Percentiles rank a stretch among this genome's conserved stretches.
Conservation (phyloP, 1,140 invertebrate species). For the Achroia grisella region DNA sequence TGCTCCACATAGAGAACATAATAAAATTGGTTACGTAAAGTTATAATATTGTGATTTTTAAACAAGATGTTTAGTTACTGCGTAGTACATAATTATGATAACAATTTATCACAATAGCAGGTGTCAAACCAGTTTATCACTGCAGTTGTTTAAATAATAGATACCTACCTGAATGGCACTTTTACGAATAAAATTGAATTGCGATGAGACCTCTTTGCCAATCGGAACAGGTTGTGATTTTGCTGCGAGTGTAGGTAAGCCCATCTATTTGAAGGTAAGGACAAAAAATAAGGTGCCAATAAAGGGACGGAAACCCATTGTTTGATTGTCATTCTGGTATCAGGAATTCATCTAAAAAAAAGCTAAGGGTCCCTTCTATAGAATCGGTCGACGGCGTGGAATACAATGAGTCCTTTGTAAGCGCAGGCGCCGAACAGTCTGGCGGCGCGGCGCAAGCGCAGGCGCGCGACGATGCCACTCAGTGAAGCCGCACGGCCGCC, state of each 20-base stretch:
- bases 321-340: conserved; percentile 64
- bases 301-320: conserved; percentile 72
- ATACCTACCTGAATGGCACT: conserved; percentile 3
- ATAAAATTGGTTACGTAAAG: too few relatives aligned
- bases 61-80: too few relatives aligned
- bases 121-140: background rate
- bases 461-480: conserved; percentile 27
- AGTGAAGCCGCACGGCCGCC: conserved; percentile 10
- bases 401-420: conserved; percentile 66
- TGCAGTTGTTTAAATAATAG: background rate
- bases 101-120: background rate
- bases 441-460: conserved; percentile 34
- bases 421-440: conserved; percentile 68
- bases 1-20: too few relatives aligned
- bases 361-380: conserved; percentile 49
- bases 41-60: too few relatives aligned
- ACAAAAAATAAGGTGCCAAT: conserved; percentile 72
- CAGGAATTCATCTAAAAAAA: conserved; percentile 54
- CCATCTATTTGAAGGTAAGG: conserved; percentile 49
- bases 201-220: conserved; percentile 14
- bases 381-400: conserved; percentile 45
- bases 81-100: background rate
- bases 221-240: conserved; percentile 61
- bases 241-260: conserved; percentile 53
- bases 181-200: conserved; percentile 9